These are phyloP conservation scores for Phaenicophaeus curvirostris DNA, from an alignment of 2,797 vertebrate species.

Conservation along the genomic window DNA sequence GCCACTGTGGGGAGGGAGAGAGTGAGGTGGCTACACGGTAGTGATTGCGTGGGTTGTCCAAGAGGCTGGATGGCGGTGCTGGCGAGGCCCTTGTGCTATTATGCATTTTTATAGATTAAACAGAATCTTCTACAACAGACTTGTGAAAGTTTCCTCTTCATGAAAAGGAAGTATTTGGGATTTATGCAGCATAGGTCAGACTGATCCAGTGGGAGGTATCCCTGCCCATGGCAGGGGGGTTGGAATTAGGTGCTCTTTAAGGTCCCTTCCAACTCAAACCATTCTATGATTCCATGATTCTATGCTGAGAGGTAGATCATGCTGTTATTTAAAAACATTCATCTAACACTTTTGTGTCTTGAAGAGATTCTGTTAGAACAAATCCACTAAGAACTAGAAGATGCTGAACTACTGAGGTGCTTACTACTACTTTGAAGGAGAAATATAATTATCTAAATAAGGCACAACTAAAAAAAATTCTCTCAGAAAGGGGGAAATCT, in stretches of 20 bases:
- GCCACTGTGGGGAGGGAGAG: neutral
- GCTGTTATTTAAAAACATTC: neutral
- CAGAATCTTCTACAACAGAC: neutral
- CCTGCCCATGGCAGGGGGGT: no score
- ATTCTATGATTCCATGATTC: no score
- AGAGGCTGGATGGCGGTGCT: neutral
- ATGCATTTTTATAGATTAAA: neutral
- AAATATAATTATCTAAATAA: neutral
- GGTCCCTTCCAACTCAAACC: no score
- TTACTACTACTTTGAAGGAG: neutral
- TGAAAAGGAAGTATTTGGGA: neutral
- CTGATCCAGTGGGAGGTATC: no score
- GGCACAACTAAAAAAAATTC: neutral
- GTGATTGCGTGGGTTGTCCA: neutral
- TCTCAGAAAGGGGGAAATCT: neutral
- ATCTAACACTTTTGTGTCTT: neutral
- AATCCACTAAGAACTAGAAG: neutral
- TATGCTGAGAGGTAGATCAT: neutral
- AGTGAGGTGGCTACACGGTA: neutral
- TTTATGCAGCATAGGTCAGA: neutral
- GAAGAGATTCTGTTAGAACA: neutral
- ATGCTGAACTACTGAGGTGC: neutral
- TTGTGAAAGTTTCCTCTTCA: neutral
- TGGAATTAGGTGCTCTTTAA: no score
- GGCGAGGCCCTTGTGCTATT: fast-evolving